Percentiles rank a stretch among this genome's conserved stretches.
Conservation (phyloP, 2,888 invertebrate species). For the Orchestes rusci region DNA sequence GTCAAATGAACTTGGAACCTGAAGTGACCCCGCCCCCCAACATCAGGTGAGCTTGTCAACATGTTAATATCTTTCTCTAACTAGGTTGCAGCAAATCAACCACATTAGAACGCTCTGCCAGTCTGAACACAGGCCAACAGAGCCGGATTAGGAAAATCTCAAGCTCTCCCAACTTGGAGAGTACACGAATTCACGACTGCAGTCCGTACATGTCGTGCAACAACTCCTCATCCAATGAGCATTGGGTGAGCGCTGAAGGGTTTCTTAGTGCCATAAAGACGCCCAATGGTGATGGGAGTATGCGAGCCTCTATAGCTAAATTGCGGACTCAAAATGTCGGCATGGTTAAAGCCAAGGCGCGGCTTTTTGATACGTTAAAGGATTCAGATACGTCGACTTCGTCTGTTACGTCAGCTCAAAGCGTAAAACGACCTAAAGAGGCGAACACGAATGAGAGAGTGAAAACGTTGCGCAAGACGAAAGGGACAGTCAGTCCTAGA, state of each 20-base stretch:
- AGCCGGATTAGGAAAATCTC: too few relatives aligned
- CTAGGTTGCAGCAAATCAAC: too few relatives aligned
- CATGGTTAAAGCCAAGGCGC: slow-evolving; percentile 72
- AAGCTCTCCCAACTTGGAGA: too few relatives aligned
- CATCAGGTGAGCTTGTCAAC: too few relatives aligned
- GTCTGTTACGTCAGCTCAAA: too few relatives aligned
- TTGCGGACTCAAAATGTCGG: slow-evolving; percentile 69
- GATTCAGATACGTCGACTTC: slow-evolving; percentile 30
- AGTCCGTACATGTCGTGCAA: background rate
- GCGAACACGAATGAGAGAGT: too few relatives aligned
- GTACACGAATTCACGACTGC: background rate
- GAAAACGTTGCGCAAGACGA: too few relatives aligned
- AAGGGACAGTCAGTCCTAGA: background rate
- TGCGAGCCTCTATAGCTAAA: slow-evolving; percentile 62
- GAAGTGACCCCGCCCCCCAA: slow-evolving; percentile 2
- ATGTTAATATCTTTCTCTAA: too few relatives aligned
- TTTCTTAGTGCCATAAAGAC: slow-evolving; percentile 43
- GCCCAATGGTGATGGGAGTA: background rate
- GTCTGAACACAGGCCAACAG: too few relatives aligned
- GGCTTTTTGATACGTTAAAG: slow-evolving; percentile 56
- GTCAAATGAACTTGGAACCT: slow-evolving; percentile 6
- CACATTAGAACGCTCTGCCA: too few relatives aligned
- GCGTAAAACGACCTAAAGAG: background rate
- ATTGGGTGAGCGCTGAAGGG: slow-evolving; percentile 43
- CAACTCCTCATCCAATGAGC: slow-evolving; percentile 30